Conservation (phyloP, 2,113 vertebrate genomes). For the Colossoma macropomum region DNA sequence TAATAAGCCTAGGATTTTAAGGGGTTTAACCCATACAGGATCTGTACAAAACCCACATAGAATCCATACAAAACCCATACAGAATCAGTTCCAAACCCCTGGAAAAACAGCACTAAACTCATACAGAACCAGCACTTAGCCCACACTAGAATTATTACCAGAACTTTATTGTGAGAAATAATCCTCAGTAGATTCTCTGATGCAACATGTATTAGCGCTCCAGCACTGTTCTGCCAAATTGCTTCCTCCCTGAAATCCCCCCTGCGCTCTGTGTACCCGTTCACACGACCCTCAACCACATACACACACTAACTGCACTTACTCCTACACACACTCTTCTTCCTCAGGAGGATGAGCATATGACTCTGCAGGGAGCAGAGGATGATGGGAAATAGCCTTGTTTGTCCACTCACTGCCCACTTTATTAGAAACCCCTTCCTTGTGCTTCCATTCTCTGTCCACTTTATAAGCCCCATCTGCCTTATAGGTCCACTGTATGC, state of each 20-base stretch:
- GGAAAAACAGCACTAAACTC: too few species aligned
- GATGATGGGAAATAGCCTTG: slow-evolving; percentile 38
- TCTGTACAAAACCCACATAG: too few species aligned
- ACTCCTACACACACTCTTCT: slow-evolving; percentile 29
- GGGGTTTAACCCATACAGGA: too few species aligned
- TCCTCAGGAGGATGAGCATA: background rate
- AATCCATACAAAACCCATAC: too few species aligned
- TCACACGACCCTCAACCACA: slow-evolving; percentile 66
- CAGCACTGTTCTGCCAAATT: background rate
- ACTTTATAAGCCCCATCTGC: background rate
- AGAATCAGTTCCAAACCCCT: too few species aligned
- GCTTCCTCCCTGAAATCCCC: slow-evolving; percentile 29
- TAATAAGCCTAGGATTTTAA: too few species aligned
- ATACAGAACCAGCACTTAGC: too few species aligned
- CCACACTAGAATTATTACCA: too few species aligned
- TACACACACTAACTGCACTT: slow-evolving; percentile 42
- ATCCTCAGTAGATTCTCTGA: background rate
- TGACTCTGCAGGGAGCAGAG: slow-evolving; percentile 15
- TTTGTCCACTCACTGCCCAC: slow-evolving; percentile 12
- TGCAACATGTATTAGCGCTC: background rate
- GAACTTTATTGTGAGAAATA: too few species aligned
- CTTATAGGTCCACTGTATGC: background rate
- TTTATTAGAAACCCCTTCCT: too few species aligned
- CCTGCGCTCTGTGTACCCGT: slow-evolving; percentile 55
- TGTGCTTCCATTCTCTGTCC: too few species aligned